phyloP scores from a whole-genome alignment of 2,113 vertebrate genomes.

The Prunella himalayana region DNA sequence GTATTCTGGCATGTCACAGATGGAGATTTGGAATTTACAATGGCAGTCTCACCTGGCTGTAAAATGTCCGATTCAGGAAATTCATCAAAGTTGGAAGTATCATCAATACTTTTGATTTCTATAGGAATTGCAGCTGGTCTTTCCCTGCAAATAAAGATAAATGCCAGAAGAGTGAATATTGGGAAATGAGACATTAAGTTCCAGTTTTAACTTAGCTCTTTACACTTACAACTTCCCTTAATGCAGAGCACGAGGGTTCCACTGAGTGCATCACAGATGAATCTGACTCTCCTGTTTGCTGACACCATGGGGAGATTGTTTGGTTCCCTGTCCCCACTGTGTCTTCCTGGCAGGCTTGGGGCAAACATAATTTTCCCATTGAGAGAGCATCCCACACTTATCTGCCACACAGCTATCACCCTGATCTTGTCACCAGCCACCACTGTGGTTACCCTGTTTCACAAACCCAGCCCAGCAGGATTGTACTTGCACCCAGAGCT shows the following conservation, averaged over 20 bases:
- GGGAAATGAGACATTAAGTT: background rate
- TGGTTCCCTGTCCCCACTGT: background rate
- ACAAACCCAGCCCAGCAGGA: background rate
- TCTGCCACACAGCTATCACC: background rate
- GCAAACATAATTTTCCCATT: background rate
- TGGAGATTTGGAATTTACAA: background rate
- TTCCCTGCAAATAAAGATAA: conserved; percentile 75
- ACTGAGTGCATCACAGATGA: background rate
- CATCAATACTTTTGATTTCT: conserved; percentile 96
- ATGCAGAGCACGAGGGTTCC: background rate
- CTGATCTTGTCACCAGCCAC: background rate
- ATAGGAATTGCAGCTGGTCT: conserved; percentile 93
- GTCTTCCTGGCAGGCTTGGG: background rate
- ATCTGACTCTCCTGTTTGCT: background rate
- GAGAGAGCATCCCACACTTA: background rate
- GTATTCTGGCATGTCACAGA: background rate
- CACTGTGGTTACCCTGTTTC: background rate
- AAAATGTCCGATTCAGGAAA: conserved; percentile 97
- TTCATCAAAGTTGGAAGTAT: conserved; percentile 96
- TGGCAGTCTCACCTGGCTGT: conserved; percentile 83
- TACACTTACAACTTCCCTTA: background rate
- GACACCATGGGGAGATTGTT: background rate
- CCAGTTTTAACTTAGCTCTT: background rate
- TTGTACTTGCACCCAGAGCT: background rate
- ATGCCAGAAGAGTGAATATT: background rate